Conservation (phyloP, 2,888 invertebrate species). For the Mesoligia furuncula region DNA sequence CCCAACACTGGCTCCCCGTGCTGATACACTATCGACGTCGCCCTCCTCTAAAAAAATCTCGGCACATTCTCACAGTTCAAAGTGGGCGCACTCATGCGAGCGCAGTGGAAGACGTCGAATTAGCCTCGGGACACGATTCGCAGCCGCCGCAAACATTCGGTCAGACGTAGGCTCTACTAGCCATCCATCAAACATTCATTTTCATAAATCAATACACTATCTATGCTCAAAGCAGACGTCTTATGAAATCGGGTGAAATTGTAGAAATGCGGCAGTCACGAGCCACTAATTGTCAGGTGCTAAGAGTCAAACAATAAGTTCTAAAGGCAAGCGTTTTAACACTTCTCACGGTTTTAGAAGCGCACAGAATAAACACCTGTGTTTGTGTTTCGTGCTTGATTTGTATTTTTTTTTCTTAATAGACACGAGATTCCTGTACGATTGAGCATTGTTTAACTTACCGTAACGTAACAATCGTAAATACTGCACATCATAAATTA, state of each 20-base stretch:
- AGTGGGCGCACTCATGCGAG: conserved; percentile 63
- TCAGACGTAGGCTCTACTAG: conserved; percentile 47
- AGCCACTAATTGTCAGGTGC: conserved; percentile 73
- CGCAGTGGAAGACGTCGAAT: conserved; percentile 66
- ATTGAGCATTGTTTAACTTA: conserved; percentile 43
- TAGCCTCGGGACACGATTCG: conserved; percentile 75
- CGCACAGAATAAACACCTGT: conserved; percentile 75
- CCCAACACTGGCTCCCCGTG: conserved; percentile 74
- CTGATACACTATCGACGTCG: conserved; percentile 75
- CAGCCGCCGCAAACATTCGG: conserved; percentile 68
- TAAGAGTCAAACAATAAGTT: conserved; percentile 74
- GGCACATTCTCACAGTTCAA: conserved; percentile 73
- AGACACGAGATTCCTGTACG: conserved; percentile 52
- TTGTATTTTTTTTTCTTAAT: conserved; percentile 56
- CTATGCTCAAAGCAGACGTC: conserved; percentile 14
- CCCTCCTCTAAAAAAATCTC: conserved; percentile 75
- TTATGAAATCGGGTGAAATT: conserved; percentile 53
- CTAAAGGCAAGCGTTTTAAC: conserved; percentile 73
- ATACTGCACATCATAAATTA: conserved; percentile 35
- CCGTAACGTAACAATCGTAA: conserved; percentile 50
- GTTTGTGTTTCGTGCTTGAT: conserved; percentile 75
- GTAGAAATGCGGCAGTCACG: conserved; percentile 69
- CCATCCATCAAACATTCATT: conserved; percentile 48
- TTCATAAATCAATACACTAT: conserved; percentile 45
- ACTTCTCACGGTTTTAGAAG: conserved; percentile 77